These are phyloP conservation scores for Lichenostomus cassidix DNA, from an alignment of 2,113 vertebrate genomes.

Conservation along the genomic window DNA sequence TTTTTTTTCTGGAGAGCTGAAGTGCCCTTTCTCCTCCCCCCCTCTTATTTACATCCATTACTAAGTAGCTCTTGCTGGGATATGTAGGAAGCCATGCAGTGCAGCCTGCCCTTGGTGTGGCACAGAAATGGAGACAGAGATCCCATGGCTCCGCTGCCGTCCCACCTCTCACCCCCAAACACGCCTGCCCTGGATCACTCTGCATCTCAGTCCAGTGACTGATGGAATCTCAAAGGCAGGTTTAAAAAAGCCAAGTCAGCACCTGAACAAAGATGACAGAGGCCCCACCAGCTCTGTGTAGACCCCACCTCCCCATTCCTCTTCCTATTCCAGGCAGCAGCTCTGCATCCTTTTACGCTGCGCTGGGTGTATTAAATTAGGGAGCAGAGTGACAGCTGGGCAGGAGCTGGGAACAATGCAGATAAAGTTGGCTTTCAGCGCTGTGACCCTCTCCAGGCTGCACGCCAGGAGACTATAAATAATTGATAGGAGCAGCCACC, in stretches of 20 bases:
- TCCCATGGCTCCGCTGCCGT: fast-evolving
- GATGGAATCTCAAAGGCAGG: neutral
- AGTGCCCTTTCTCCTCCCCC: neutral
- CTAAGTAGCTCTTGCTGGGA: neutral
- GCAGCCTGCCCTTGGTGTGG: neutral
- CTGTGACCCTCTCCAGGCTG: constrained; percentile 68
- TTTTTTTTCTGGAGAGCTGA: neutral
- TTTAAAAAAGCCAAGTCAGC: neutral
- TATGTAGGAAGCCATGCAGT: neutral
- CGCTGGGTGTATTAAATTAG: constrained; percentile 21
- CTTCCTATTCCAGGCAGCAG: constrained; percentile 32
- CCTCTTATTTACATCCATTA: neutral
- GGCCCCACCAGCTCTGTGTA: neutral
- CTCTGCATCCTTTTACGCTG: neutral
- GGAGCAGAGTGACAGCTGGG: constrained; percentile 37
- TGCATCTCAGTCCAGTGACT: fast-evolving
- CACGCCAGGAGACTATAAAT: constrained; percentile 71
- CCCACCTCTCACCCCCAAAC: neutral
- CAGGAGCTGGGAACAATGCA: constrained; percentile 66
- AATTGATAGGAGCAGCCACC: constrained; percentile 70
- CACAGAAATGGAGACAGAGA: neutral
- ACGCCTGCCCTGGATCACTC: fast-evolving
- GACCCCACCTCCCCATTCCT: neutral
- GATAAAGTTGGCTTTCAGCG: constrained; percentile 68
- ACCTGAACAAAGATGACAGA: neutral